phyloP scores from a whole-genome alignment of 2,888 invertebrate species.

The Drosophila austrosaltans region DNA sequence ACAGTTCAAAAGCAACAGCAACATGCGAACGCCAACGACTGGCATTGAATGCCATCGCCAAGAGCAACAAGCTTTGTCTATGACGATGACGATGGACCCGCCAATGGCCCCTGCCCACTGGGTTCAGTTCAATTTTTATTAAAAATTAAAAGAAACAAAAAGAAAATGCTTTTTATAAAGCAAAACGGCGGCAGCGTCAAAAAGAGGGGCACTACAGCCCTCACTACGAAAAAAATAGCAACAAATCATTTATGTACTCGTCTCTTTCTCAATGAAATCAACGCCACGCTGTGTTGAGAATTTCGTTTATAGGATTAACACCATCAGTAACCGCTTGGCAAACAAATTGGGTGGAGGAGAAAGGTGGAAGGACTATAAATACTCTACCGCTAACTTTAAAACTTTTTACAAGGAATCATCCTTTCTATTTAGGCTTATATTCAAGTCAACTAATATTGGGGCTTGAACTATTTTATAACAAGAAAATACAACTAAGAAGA shows the following conservation, averaged over 20 bases:
- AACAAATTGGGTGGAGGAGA: conserved; percentile 19
- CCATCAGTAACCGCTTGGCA: conserved; percentile 6
- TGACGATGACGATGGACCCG: conserved; percentile 38
- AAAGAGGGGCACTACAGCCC: conserved; percentile 42
- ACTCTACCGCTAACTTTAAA: background rate
- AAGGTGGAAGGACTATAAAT: conserved; percentile 18
- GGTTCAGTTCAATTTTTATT: conserved; percentile 63
- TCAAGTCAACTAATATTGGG: too few relatives aligned
- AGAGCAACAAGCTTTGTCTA: conserved; percentile 73
- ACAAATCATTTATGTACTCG: conserved; percentile 63
- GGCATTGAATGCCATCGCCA: conserved; percentile 77
- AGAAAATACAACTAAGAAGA: too few relatives aligned
- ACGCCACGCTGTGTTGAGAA: conserved; percentile 53
- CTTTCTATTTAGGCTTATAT: too few relatives aligned
- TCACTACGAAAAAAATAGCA: conserved; percentile 46
- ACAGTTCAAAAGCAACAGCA: conserved; percentile 45
- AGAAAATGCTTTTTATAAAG: conserved; percentile 60
- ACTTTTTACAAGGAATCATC: too few relatives aligned
- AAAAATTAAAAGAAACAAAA: conserved; percentile 40
- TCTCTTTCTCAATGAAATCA: conserved; percentile 70
- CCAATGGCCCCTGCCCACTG: conserved; percentile 26
- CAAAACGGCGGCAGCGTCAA: conserved; percentile 45
- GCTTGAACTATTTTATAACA: too few relatives aligned
- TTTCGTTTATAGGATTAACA: conserved; percentile 59
- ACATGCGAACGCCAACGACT: conserved; percentile 55